These are phyloP conservation scores for Psittacula derbiana DNA, from an alignment of 2,797 vertebrate genomes.

Conservation along the genomic window DNA sequence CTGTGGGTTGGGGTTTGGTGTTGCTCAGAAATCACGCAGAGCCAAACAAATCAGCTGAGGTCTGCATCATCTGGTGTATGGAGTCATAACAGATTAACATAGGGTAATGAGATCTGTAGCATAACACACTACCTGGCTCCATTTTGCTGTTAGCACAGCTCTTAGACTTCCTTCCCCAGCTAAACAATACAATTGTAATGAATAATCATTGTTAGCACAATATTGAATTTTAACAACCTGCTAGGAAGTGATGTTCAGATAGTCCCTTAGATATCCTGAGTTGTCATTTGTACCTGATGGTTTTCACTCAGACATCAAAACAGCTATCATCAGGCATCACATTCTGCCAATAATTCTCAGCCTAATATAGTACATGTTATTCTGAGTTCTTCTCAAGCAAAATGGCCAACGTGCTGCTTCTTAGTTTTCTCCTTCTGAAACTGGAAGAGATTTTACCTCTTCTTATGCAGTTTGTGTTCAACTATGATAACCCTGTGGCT, in stretches of 20 bases:
- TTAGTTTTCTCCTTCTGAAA: neutral
- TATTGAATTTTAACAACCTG: neutral
- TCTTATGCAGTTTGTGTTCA: neutral
- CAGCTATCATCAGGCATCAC: neutral
- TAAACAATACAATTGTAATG: neutral
- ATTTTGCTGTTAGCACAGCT: neutral
- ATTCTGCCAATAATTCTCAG: neutral
- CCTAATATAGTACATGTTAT: neutral
- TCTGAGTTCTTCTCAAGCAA: neutral
- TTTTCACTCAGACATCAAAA: neutral
- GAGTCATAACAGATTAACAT: neutral
- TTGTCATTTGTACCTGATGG: neutral
- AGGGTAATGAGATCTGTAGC: constrained; percentile 19
- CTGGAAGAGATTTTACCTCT: neutral
- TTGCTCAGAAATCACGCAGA: constrained; percentile 4
- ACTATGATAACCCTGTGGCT: neutral
- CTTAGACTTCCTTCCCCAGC: neutral
- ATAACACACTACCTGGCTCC: neutral
- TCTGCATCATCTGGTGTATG: constrained; percentile 36
- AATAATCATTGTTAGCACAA: neutral
- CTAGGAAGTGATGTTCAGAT: neutral
- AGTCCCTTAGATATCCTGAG: neutral
- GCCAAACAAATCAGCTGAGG: constrained; percentile 7
- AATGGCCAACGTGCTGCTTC: neutral
- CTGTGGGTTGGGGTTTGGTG: neutral